Evolutionary conservation across 2,113 vertebrate genomes (phyloP).

Genomic region (Microtus ochrogaster): DNA sequence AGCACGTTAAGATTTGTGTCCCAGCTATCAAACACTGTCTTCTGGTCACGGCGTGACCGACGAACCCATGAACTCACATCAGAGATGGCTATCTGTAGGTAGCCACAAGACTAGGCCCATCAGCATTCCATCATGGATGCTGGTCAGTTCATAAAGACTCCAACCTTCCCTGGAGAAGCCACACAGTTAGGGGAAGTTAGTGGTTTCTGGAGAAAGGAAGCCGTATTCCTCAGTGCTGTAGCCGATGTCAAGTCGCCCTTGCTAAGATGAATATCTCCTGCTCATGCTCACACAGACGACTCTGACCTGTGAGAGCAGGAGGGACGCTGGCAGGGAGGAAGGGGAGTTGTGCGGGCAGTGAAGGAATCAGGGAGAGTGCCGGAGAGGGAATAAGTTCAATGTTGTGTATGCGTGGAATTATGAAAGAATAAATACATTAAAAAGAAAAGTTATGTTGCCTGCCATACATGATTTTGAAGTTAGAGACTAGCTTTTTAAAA

Average conservation of each 20-base stretch:
- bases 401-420: background rate
- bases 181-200: background rate
- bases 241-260: background rate
- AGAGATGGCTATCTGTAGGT: background rate
- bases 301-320: background rate
- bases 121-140: background rate
- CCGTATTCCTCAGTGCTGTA: background rate
- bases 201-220: background rate
- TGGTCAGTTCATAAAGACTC: background rate
- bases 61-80: background rate
- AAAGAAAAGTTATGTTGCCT: background rate
- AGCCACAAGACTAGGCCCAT: background rate
- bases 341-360: no score
- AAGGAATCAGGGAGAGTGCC: no score
- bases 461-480: background rate
- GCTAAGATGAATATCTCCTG: background rate
- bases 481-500: constrained; percentile 9
- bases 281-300: background rate
- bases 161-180: background rate
- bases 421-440: background rate
- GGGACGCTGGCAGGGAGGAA: background rate
- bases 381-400: background rate
- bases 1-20: background rate
- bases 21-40: background rate
- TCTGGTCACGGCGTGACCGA: background rate